These are phyloP conservation scores for Thalassaphorura encarpata DNA, from an alignment of 1,140 invertebrate genomes.

Conservation along the genomic window DNA sequence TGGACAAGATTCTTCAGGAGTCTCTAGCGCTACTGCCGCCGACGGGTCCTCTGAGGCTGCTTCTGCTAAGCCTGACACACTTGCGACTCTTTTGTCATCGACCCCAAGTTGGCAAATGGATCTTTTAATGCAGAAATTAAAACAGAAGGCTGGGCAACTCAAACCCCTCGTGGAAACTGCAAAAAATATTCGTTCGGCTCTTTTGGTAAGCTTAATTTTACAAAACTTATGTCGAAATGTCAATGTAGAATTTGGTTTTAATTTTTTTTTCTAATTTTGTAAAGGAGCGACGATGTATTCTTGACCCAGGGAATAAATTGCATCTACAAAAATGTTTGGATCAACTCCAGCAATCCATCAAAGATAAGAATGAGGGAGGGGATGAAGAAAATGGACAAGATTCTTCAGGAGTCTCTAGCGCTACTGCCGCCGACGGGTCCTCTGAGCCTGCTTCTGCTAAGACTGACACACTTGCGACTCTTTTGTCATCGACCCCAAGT, in stretches of 20 bases:
- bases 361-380: too few species aligned
- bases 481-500: slow-evolving; percentile 32
- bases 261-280: slow-evolving; percentile 22
- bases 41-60: too few species aligned
- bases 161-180: slow-evolving; percentile 72
- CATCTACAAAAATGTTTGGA: slow-evolving; percentile 83
- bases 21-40: too few species aligned
- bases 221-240: neutral
- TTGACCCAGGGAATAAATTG: slow-evolving; percentile 69
- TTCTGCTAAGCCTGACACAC: too few species aligned
- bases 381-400: too few species aligned
- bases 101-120: slow-evolving; percentile 57
- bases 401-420: too few species aligned
- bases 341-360: slow-evolving; percentile 84
- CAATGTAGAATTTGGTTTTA: neutral
- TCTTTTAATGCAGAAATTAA: slow-evolving; percentile 76
- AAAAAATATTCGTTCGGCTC: slow-evolving; percentile 68
- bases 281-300: slow-evolving; percentile 69
- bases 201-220: slow-evolving; percentile 51
- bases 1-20: too few species aligned
- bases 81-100: too few species aligned
- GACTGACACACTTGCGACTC: neutral
- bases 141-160: slow-evolving; percentile 60
- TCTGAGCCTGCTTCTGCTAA: neutral
- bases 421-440: too few species aligned